Conservation (phyloP, 2,113 vertebrate species). For the Macaca fascicularis region T2T-MFA8v1.1 NC_088381.1:13894001-13894500, state of each 20-base stretch:
- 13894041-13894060: slow-evolving; percentile 15
- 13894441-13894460: slow-evolving; percentile 96
- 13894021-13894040: slow-evolving; percentile 70
- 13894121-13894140: slow-evolving; percentile 57
- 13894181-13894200: slow-evolving; percentile 66
- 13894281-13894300: slow-evolving; percentile 83
- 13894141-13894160: slow-evolving; percentile 42
- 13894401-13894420: slow-evolving; percentile 90
- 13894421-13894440: slow-evolving; percentile 86
- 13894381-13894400: slow-evolving; percentile 90
- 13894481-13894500: slow-evolving; percentile 93
- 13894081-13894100: slow-evolving; percentile 44
- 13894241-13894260: slow-evolving; percentile 84
- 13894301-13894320: slow-evolving; percentile 83
- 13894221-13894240: slow-evolving; percentile 76
- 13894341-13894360: slow-evolving; percentile 88
- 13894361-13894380: slow-evolving; percentile 90
- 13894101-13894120: slow-evolving; percentile 67
- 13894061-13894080: slow-evolving; percentile 58
- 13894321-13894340: slow-evolving; percentile 84
- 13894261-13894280: slow-evolving; percentile 80
- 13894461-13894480: slow-evolving; percentile 94
- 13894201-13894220: slow-evolving; percentile 72
- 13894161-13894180: slow-evolving; percentile 55
- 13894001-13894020: slow-evolving; percentile 42